Evolutionary conservation across 2,797 vertebrate genomes (phyloP).

Genomic region (Sparus aurata): DNA sequence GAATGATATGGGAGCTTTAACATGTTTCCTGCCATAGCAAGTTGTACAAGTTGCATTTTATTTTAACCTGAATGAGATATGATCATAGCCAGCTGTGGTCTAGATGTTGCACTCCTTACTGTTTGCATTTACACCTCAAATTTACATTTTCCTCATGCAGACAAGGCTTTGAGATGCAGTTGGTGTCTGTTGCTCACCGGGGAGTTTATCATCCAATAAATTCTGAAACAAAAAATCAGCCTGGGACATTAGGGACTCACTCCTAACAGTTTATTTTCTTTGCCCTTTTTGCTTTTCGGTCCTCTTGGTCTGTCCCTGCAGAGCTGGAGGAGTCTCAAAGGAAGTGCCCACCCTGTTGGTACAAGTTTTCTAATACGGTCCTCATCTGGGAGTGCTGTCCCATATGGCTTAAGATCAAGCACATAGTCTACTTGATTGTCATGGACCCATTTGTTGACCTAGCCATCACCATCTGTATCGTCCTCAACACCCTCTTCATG

Average conservation of each 20-base stretch:
- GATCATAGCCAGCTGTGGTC: neutral
- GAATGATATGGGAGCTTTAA: neutral
- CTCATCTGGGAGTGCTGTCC: constrained; percentile 99
- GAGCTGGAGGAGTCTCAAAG: constrained; percentile 98
- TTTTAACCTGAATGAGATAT: constrained; percentile 14
- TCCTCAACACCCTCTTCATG: constrained; percentile 98
- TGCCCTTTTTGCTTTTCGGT: neutral
- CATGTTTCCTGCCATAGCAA: neutral
- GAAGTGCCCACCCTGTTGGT: constrained; percentile 98
- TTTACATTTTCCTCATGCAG: neutral
- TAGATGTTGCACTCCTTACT: neutral
- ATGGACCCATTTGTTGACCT: constrained; percentile 99
- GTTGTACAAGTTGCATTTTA: neutral
- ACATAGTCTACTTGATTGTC: constrained; percentile 94
- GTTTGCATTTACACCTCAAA: constrained; percentile 2
- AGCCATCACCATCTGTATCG: constrained; percentile 99
- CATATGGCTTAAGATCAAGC: constrained; percentile 95
- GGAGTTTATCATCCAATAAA: neutral
- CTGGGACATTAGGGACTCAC: neutral
- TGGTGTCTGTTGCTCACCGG: neutral
- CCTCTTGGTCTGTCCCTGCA: constrained; percentile 59
- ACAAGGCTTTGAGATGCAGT: neutral
- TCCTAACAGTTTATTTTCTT: neutral
- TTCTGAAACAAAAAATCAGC: neutral
- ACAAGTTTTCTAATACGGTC: constrained; percentile 95